These are phyloP conservation scores for Clupea harengus DNA, from an alignment of 2,113 vertebrate species.

Conservation along the genomic window DNA sequence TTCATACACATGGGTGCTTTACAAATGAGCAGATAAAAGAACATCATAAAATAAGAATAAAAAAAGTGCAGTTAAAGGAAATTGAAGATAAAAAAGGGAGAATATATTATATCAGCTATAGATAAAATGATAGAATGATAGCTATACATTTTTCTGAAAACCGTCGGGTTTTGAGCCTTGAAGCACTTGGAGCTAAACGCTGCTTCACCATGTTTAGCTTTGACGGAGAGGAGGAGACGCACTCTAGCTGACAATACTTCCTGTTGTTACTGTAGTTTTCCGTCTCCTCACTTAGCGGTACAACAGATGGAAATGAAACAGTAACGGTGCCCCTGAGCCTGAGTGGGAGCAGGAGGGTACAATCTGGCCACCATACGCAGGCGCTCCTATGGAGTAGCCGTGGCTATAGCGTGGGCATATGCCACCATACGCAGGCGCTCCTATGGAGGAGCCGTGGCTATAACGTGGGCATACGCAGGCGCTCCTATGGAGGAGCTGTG, in stretches of 20 bases:
- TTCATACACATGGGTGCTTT: too few species aligned
- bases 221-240: background rate
- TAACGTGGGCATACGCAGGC: background rate
- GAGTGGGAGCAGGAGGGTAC: background rate
- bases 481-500: background rate
- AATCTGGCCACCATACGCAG: background rate
- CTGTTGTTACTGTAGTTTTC: background rate
- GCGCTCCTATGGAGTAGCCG: background rate
- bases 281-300: background rate
- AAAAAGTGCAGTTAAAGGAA: too few species aligned
- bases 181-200: too few species aligned
- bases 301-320: background rate
- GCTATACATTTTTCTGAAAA: too few species aligned
- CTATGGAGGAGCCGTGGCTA: background rate
- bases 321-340: background rate
- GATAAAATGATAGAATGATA: too few species aligned
- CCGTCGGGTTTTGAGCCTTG: too few species aligned
- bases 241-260: background rate
- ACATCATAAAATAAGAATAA: too few species aligned
- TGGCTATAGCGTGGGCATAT: background rate
- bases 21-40: too few species aligned
- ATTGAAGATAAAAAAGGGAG: too few species aligned
- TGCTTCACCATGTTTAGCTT: too few species aligned
- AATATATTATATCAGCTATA: too few species aligned
- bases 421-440: too few species aligned